Evolutionary conservation across 2,888 invertebrate genomes (phyloP), one percentile per base, ranked within the genome.

Genomic region (Sarcophaga caerulescens): DNA sequence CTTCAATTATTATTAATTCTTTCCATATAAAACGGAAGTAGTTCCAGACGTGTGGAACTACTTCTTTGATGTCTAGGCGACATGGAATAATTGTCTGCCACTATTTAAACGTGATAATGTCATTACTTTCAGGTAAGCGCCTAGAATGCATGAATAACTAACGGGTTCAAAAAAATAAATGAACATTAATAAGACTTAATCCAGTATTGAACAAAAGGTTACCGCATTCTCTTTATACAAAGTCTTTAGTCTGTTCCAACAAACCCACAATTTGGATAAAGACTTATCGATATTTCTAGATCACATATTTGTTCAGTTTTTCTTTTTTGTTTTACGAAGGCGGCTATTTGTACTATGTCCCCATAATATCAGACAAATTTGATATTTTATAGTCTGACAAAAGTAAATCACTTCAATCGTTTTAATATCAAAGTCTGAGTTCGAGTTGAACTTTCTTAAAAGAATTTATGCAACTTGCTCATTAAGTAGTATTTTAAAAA

Each of bases 21-120:
- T 25, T 60, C n/a, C 23, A 14, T 35, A 65, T 57, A 71, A 75
- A 79, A 63, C 77, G 85, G 77, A 78, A 82, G 76, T 80, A 47
- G 57, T 62, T 76, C 23, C 59, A 19, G 59, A 86, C 86, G 84
- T 84, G 86, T 75, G 65, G 69, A 83, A 74, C 81, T 57, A 78
- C 4, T 19, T n/a, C 77, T 86, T 86, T 86, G 86, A 86, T 86
- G 86, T 86, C 83, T 81, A 65, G 69, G 80, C 85, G 85, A 84
- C 63, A 47, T 0, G 70, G 62, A 44, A 66, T 62, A 44, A 74
- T 78, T 81, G 83, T 84, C 81, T 78, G 63, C 60, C 81, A 70
- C 60, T 66, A 17, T 76, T 57, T 52, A 19, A 57, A 80, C 79
- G 86, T 86, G 86, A 81, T 81, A 52, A 60, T 80, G 84, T 71